phyloP scores from a whole-genome alignment of 2,113 vertebrate species.

The Girardinichthys multiradiatus region DNA sequence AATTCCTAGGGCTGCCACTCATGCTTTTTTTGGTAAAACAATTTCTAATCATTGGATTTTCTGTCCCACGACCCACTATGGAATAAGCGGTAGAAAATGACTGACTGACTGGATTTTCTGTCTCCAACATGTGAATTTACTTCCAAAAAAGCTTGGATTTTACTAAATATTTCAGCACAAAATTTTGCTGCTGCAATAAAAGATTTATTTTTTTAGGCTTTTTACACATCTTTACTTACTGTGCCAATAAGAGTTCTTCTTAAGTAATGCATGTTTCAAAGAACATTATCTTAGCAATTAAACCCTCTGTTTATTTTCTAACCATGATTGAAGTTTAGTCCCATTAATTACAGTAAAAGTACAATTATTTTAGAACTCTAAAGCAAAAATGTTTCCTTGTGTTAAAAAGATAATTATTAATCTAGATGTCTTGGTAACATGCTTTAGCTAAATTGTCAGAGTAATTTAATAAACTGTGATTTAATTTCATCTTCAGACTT shows the following conservation, averaged over 20 bases:
- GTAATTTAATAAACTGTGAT: not conserved
- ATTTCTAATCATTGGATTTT: too few relatives aligned
- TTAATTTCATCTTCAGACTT: conserved; percentile 36
- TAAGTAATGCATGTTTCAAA: not conserved
- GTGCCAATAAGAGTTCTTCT: not conserved
- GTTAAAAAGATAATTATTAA: not conserved
- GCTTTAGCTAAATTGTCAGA: conserved; percentile 18
- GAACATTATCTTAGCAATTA: not conserved
- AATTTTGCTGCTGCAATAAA: not conserved
- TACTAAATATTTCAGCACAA: not conserved
- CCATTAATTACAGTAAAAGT: not conserved
- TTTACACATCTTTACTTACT: not conserved
- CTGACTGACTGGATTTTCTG: too few relatives aligned
- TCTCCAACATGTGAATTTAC: too few relatives aligned
- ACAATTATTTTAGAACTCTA: not conserved
- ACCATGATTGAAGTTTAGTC: conserved; percentile 19
- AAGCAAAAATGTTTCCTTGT: not conserved
- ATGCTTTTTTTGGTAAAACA: too few relatives aligned
- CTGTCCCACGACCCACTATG: too few relatives aligned
- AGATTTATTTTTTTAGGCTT: not conserved
- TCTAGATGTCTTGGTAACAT: conserved; percentile 44
- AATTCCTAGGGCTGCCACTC: not conserved
- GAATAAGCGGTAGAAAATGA: too few relatives aligned
- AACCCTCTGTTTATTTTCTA: not conserved
- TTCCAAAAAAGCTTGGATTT: not conserved